Evolutionary conservation across 2,888 invertebrate genomes (phyloP).

Genomic region (Agelastica alni): DNA sequence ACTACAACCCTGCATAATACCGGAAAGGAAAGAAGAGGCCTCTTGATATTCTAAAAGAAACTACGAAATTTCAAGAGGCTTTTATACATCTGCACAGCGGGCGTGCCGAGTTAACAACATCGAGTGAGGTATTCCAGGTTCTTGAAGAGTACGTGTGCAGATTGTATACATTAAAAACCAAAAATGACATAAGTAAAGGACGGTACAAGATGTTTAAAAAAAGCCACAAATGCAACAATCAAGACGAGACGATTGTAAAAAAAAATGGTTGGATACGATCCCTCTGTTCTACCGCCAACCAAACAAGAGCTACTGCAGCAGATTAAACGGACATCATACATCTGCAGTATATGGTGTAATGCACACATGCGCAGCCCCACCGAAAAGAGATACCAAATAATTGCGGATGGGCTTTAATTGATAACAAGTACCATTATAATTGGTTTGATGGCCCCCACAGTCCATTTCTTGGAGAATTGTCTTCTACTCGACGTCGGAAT

Average conservation of each 20-base stretch:
- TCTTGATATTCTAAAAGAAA: constrained; percentile 18
- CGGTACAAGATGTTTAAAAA: constrained; percentile 39
- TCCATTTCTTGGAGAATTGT: too few relatives aligned
- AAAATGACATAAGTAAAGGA: constrained; percentile 35
- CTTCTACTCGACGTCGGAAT: too few relatives aligned
- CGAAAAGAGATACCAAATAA: constrained; percentile 15
- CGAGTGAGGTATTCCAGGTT: not conserved
- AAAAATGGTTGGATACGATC: constrained; percentile 30
- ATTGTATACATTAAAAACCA: constrained; percentile 24
- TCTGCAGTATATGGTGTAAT: constrained; percentile 25
- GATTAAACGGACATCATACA: constrained; percentile 18
- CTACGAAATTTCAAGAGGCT: constrained; percentile 14
- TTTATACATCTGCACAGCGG: not conserved
- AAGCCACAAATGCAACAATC: constrained; percentile 35
- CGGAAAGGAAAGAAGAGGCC: constrained; percentile 20
- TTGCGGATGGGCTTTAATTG: constrained; percentile 18
- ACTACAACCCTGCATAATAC: constrained; percentile 12
- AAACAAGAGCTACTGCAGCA: constrained; percentile 23
- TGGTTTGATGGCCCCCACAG: not conserved
- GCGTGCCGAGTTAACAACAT: not conserved
- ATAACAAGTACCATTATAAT: not conserved
- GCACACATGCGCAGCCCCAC: constrained; percentile 19
- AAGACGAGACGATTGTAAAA: constrained; percentile 33
- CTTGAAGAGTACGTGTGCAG: not conserved
- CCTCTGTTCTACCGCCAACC: constrained; percentile 21